phyloP scores from a whole-genome alignment of 2,113 vertebrate species.

The Acanthochromis polyacanthus region DNA sequence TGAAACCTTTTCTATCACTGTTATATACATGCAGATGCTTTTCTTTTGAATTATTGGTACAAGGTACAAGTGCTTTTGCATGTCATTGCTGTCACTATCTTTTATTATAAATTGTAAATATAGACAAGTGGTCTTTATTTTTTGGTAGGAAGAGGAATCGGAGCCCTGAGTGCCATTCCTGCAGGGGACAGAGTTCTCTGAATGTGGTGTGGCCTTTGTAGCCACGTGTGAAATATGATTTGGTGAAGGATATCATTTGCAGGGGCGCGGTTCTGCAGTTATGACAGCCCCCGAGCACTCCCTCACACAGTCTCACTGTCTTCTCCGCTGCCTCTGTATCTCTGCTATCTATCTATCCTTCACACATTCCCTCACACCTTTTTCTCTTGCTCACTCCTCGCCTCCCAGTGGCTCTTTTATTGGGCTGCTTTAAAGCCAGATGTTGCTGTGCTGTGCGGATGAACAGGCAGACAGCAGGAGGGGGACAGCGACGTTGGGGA shows the following conservation, averaged over 20 bases:
- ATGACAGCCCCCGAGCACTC: constrained; percentile 63
- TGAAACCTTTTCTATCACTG: constrained; percentile 7
- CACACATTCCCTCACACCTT: constrained; percentile 71
- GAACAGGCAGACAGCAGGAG: constrained; percentile 2
- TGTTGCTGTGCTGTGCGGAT: constrained; percentile 50
- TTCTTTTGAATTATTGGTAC: constrained; percentile 36
- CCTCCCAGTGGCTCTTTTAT: constrained; percentile 70
- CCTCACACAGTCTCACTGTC: constrained; percentile 37
- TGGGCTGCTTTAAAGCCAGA: constrained; percentile 71
- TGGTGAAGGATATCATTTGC: constrained; percentile 73
- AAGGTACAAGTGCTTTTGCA: constrained; percentile 29
- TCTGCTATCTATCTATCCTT: constrained; percentile 55
- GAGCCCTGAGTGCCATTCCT: constrained; percentile 49
- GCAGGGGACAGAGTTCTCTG: constrained; percentile 63
- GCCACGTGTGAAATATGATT: constrained; percentile 74
- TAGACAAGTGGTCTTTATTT: constrained; percentile 54
- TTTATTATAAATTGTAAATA: constrained; percentile 50
- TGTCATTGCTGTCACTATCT: constrained; percentile 12
- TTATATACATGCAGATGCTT: constrained; percentile 36
- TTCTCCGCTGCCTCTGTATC: constrained; percentile 31
- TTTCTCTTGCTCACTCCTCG: constrained; percentile 49
- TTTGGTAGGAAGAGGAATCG: constrained; percentile 39
- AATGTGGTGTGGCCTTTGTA: constrained; percentile 67
- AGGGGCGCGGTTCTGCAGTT: constrained; percentile 64
- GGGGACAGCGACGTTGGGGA: constrained; percentile 9